These are phyloP conservation scores for Gymnothorax javanicus DNA, from an alignment of 2,797 vertebrate genomes.

Conservation along the genomic window DNA sequence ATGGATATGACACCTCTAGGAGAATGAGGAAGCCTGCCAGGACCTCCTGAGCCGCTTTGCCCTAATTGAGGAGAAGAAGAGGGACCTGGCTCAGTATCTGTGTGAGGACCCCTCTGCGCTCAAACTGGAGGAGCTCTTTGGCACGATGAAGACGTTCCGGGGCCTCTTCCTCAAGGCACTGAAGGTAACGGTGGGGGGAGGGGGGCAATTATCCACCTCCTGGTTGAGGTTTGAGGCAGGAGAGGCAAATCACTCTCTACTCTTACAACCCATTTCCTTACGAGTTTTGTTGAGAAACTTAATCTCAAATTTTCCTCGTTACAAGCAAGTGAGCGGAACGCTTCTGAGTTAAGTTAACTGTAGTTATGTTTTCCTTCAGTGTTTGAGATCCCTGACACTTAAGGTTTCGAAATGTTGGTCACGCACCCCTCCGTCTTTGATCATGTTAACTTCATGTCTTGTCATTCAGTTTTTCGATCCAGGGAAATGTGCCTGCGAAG, in stretches of 20 bases:
- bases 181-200: conserved; percentile 75
- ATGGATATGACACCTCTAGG: conserved; percentile 61
- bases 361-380: no score
- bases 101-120: conserved; percentile 86
- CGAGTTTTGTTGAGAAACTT: no score
- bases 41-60: conserved; percentile 73
- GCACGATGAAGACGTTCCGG: conserved; percentile 86
- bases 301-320: no score
- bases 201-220: background rate
- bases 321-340: background rate
- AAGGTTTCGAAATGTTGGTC: no score
- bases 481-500: no score
- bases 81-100: conserved; percentile 85
- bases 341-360: no score
- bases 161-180: conserved; percentile 84
- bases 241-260: background rate
- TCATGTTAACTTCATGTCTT: no score
- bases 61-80: conserved; percentile 73
- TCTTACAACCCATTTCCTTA: background rate
- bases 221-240: background rate
- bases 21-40: conserved; percentile 69
- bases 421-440: no score
- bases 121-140: conserved; percentile 88
- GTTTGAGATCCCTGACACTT: no score
- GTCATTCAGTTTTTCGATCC: no score